Percentiles rank a stretch among this genome's conserved stretches.
Evolutionary conservation across 2,888 invertebrate genomes (phyloP).

Genomic region (Drosophila yooni): DNA sequence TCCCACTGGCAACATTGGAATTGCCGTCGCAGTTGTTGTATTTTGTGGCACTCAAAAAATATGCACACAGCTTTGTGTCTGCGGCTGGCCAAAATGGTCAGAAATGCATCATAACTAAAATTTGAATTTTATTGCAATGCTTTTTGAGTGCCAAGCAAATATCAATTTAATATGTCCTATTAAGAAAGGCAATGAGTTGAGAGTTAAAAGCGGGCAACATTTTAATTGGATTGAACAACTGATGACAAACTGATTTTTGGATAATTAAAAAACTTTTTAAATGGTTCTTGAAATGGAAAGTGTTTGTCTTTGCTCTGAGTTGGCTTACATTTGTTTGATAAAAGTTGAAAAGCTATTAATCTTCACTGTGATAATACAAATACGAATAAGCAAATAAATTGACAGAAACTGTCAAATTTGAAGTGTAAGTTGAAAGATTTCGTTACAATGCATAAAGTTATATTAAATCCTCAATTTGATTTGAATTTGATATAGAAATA

Average conservation of each 20-base stretch:
- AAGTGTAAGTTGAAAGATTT: not conserved
- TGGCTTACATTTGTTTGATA: not conserved
- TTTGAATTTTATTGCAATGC: constrained; percentile 48
- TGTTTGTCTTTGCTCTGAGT: not conserved
- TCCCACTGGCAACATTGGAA: constrained; percentile 32
- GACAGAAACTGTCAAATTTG: not conserved
- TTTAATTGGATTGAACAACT: not conserved
- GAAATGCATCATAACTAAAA: constrained; percentile 56
- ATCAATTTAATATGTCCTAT: constrained; percentile 16
- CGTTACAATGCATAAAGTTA: not conserved
- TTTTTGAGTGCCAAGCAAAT: constrained; percentile 19
- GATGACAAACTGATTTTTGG: constrained; percentile 16
- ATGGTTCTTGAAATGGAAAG: not conserved
- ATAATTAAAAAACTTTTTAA: constrained; percentile 1
- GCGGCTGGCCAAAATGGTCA: constrained; percentile 31
- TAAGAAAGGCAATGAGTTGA: constrained; percentile 26
- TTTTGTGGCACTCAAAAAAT: constrained; percentile 30
- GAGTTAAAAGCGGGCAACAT: not conserved
- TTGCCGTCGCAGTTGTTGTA: constrained; percentile 2
- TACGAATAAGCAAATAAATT: not conserved
- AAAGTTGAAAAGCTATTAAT: not conserved
- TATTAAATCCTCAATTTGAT: not conserved
- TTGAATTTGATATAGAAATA: not conserved
- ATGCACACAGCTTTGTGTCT: constrained; percentile 32
- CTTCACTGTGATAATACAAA: not conserved